Evolutionary conservation across 2,888 invertebrate species (phyloP), one percentile per base, ranked within the genome.

Genomic region (Hypomecis punctinalis): DNA sequence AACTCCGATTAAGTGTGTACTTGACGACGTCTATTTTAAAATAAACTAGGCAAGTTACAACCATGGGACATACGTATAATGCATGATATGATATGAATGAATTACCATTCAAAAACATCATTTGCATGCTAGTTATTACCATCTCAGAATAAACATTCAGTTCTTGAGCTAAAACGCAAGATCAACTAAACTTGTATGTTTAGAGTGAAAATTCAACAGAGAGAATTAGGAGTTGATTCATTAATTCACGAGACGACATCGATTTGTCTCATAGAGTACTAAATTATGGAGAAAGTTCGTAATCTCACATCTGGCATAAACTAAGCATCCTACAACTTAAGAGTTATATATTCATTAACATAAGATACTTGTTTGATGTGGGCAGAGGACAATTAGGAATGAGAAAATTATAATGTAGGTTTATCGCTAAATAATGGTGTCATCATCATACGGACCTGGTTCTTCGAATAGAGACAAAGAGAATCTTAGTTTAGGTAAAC

Each of bases 231-330:
- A 45, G 39, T 56, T 51, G 51, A 52, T 47, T 60, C 51, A 64
- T 56, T 55, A 49, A 64, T 64, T 48, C 51, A 36, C 2, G 46
- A 55, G 52, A 64, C 62, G 67, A 58, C 67, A 66, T 62, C 52
- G 65, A 64, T 71, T 62, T 46, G 59, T 62, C 54, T 67, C 63
- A 69, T 69, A 71, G 65, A 67, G 58, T 70, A 69, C 67, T 69
- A 76, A 71, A 79, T 74, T 78, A 74, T 69, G 76, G 83, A 80
- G 85, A 86, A 85, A 85, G 85, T 78, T 57, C 60, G 68, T 53
- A 68, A 72, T 68, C 71, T 68, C 75, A 76, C 75, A 80, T 78
- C 72, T 81, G 75, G 76, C 69, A 68, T 65, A 63, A 64, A 68
- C 55, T 63, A 60, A 56, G 52, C 52, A 63, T 70, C 67, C 39